phyloP scores from a whole-genome alignment of 37 sponge, comb jelly and placozoan species.

The Haliclona indistincta region DNA sequence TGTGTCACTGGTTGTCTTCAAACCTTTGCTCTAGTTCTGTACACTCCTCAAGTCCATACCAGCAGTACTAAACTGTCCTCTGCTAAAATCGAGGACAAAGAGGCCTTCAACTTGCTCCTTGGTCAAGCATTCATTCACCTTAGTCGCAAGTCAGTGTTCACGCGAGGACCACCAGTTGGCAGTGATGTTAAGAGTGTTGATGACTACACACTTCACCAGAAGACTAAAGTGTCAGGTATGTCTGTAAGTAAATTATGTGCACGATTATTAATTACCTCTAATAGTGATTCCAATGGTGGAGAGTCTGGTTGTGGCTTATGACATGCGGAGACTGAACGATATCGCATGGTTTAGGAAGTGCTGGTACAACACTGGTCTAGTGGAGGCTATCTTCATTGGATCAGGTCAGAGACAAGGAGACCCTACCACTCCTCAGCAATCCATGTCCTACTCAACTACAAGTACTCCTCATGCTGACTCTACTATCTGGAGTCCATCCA shows the following conservation, averaged over 20 bases:
- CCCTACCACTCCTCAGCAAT: no score
- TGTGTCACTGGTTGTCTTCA: constrained; percentile 65
- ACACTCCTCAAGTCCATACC: constrained; percentile 36
- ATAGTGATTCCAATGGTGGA: constrained; percentile 61
- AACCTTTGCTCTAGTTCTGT: constrained; percentile 55
- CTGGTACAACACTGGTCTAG: constrained; percentile 80
- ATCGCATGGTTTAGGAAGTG: constrained; percentile 79
- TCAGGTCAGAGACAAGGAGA: constrained; percentile 36
- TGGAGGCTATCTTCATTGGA: constrained; percentile 78
- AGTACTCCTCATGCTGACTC: not conserved
- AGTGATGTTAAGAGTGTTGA: constrained; percentile 34
- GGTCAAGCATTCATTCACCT: constrained; percentile 75
- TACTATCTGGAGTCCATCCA: not conserved
- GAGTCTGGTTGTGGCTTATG: constrained; percentile 74
- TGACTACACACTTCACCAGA: constrained; percentile 17
- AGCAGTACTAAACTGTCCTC: not conserved
- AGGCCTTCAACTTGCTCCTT: constrained; percentile 62
- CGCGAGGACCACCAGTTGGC: not conserved
- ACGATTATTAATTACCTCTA: not conserved
- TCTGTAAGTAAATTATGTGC: not conserved
- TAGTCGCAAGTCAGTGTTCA: constrained; percentile 40
- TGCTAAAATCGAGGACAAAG: constrained; percentile 19
- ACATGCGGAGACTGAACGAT: constrained; percentile 84
- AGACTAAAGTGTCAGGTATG: constrained; percentile 62
- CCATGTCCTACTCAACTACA: not conserved